Conservation (phyloP, 1,140 invertebrate species). For the Drosophila ogumai region DNA sequence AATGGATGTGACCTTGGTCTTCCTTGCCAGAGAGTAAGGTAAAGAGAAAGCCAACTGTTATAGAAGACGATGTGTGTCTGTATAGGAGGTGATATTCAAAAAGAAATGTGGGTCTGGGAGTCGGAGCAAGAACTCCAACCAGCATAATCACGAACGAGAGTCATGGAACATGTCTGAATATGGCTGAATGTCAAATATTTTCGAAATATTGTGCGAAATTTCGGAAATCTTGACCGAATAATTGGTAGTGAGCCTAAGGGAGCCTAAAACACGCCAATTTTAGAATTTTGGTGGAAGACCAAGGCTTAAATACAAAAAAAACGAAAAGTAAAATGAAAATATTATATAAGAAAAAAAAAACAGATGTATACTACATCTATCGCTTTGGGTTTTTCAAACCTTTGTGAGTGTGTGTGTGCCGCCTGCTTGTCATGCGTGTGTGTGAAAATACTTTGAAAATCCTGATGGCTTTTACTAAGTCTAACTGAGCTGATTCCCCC, state of each 20-base stretch:
- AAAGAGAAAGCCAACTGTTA: too few species aligned
- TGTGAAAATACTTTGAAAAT: slow-evolving; percentile 43
- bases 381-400: slow-evolving; percentile 55
- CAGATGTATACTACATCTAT: slow-evolving; percentile 8
- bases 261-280: too few species aligned
- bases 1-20: slow-evolving; percentile 24
- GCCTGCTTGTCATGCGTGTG: slow-evolving; percentile 17
- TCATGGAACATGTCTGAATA: too few species aligned
- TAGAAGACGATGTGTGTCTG: background rate
- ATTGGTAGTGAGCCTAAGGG: too few species aligned
- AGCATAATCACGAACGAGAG: too few species aligned
- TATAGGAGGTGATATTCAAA: background rate
- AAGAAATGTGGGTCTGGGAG: background rate
- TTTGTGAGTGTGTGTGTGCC: slow-evolving; percentile 14
- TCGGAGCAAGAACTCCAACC: background rate
- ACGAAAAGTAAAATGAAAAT: slow-evolving; percentile 8
- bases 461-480: slow-evolving; percentile 42
- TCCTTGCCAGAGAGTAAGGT: background rate
- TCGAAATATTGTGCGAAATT: background rate
- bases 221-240: background rate
- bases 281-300: slow-evolving; percentile 20
- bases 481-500: slow-evolving; percentile 40
- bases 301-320: slow-evolving; percentile 23
- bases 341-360: slow-evolving; percentile 2
- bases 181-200: background rate